Evolutionary conservation across 2,797 vertebrate genomes (phyloP).

Genomic region (Micropoecilia bifurca): DNA sequence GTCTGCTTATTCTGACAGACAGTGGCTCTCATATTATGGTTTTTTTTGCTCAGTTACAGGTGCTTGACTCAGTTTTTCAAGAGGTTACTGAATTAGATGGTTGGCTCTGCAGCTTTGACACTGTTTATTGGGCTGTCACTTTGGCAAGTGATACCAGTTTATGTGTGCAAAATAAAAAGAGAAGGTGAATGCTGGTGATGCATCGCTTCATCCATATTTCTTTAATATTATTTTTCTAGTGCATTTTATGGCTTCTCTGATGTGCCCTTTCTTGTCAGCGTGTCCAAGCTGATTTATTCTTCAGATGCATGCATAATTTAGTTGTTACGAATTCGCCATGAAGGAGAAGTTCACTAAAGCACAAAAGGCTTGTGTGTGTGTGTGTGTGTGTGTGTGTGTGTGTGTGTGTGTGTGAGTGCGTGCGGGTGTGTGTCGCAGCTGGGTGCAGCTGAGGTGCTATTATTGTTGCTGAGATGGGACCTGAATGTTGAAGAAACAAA

Average conservation of each 20-base stretch:
- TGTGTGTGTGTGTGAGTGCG: no score
- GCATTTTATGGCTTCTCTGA: conserved; percentile 68
- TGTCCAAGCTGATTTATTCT: conserved; percentile 81
- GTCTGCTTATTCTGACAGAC: conserved; percentile 71
- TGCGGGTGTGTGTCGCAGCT: conserved; percentile 53
- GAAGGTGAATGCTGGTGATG: conserved; percentile 36
- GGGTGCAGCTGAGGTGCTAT: conserved; percentile 70
- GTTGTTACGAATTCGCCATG: conserved; percentile 73
- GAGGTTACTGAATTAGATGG: conserved; percentile 43
- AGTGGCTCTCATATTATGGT: conserved; percentile 60
- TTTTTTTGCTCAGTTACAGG: conserved; percentile 40
- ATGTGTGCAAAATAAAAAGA: conserved; percentile 55
- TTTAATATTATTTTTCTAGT: conserved; percentile 72
- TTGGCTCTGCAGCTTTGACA: conserved; percentile 39
- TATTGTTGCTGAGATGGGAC: conserved; percentile 65
- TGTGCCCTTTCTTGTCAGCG: conserved; percentile 80
- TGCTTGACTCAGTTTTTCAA: conserved; percentile 55
- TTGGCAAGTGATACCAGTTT: conserved; percentile 52
- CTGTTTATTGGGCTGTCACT: conserved; percentile 53
- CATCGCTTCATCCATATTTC: conserved; percentile 62
- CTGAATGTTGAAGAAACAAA: conserved; percentile 58
- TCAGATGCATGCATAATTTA: conserved; percentile 83
- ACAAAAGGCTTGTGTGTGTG: conserved; percentile 54
- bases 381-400: conserved; percentile 5
- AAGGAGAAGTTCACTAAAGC: conserved; percentile 71